phyloP scores from a whole-genome alignment of 2,797 vertebrate genomes.

The Thripadectes ignobilis region DNA sequence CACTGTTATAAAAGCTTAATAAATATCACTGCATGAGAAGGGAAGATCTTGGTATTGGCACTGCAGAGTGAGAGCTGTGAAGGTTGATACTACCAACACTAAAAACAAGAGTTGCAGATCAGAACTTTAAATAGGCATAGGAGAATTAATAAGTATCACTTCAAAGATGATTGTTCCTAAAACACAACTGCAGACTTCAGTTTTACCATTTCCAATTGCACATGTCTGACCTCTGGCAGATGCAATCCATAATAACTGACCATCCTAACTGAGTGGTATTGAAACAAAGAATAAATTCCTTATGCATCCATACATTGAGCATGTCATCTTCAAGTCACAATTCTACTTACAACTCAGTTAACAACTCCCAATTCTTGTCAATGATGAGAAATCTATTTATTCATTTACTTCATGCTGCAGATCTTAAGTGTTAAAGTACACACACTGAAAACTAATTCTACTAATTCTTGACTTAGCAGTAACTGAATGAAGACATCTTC shows the following conservation, averaged over 20 bases:
- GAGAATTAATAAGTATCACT: background rate
- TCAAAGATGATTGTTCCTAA: background rate
- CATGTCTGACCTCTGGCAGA: background rate
- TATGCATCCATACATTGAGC: background rate
- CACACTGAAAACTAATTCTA: background rate
- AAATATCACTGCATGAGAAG: background rate
- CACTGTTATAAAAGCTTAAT: background rate
- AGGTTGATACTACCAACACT: background rate
- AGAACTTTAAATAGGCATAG: background rate
- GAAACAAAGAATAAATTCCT: background rate
- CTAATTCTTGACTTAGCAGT: background rate
- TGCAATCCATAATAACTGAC: background rate
- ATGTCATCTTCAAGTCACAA: background rate
- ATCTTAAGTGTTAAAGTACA: background rate
- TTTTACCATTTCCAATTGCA: background rate
- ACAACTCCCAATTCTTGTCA: background rate
- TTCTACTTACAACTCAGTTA: background rate
- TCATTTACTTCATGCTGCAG: background rate
- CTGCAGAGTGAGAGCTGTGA: slow-evolving; percentile 1
- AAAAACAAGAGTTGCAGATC: background rate
- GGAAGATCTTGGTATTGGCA: background rate
- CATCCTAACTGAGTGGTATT: background rate
- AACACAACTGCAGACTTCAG: background rate
- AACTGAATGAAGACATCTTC: background rate
- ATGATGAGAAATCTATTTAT: background rate